Conservation (phyloP, 2,797 vertebrate species). For the Chiroxiphia lanceolata region DNA sequence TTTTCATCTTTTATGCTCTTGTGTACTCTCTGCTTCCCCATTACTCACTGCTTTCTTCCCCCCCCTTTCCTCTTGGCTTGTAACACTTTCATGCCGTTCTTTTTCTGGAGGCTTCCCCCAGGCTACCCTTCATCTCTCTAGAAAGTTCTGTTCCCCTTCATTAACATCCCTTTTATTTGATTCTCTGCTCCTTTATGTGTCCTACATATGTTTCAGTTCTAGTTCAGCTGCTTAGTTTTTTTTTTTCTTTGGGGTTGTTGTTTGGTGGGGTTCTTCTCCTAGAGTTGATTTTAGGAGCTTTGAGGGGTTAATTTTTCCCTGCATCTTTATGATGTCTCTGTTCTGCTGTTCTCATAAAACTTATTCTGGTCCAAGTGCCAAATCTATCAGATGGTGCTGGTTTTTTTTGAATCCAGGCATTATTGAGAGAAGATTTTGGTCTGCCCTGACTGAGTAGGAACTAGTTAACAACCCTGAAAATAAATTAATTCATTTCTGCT, state of each 20-base stretch:
- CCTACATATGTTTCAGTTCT: not conserved
- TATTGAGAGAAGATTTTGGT: not conserved
- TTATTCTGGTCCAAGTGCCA: not conserved
- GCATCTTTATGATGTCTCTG: not conserved
- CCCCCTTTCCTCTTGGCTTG: not conserved
- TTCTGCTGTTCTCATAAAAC: not conserved
- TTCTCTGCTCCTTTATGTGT: not conserved
- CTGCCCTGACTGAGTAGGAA: not conserved
- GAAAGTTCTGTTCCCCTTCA: conserved; percentile 16
- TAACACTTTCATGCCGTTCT: not conserved
- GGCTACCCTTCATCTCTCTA: not conserved
- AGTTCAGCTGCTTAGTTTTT: not conserved
- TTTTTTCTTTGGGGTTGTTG: not conserved
- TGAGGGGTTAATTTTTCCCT: not conserved
- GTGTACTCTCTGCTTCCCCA: not conserved
- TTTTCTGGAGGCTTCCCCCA: conserved; percentile 2
- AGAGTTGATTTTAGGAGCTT: not conserved
- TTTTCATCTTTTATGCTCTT: not conserved
- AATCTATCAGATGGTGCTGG: not conserved
- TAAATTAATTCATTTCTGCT: not conserved
- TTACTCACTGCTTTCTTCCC: not conserved
- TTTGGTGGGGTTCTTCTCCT: not conserved
- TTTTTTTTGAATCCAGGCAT: not conserved
- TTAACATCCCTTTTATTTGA: not conserved
- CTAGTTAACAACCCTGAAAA: not conserved